Base-by-base conservation (phyloP, 2,113 vertebrate genomes). In the Myodes glareolus region DNA sequence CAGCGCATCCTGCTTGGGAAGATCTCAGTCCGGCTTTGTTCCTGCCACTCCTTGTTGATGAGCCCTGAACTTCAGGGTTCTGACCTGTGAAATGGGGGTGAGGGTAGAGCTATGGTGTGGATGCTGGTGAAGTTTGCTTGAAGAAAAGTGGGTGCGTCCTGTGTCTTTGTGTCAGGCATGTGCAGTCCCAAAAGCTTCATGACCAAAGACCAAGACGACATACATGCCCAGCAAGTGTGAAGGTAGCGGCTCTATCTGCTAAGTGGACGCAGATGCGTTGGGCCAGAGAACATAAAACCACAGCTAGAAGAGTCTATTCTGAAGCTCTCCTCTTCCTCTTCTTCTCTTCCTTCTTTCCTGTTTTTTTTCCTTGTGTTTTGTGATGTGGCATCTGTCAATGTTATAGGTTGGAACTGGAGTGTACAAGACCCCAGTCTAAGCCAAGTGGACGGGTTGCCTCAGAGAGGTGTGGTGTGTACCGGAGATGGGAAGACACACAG, bases 401-500 rank as follows among this genome's bases (percentile, higher is more conserved):
- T 3, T 3, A 39, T 73, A 23, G 23, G 65, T 65, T 25, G 70
- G 84, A 73, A 58, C 16, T 58, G 4, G 50, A 12, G 55, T 58
- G 55, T 58, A 58, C 17, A 58, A 58, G 55, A 58, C 55, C 17
- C 5, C 55, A 58, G 17, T 19, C 17, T 58, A 58, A 58, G 55
- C 55, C 55, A 58, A 58, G 55, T 58, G 55, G 55, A 58, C 55
- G 5, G 55, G 55, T 58, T 19, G 55, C 17, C 55, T 58, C 55
- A 58, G 55, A 58, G 17, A 58, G 16, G 5, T 25, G 61, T 11
- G 36, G 70, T 19, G 3, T 29, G 36, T 27, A 3, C 7, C 12
- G 25, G 23, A 0, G 10, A 45, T 1, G 13, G 27, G 55, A 47
- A 89, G 31, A 5, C 3, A 7, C 16, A 12, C 1, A 1, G 21